These are phyloP conservation scores for Papilio dardanus DNA, from an alignment of 1,140 invertebrate genomes.

Conservation along the genomic window DNA sequence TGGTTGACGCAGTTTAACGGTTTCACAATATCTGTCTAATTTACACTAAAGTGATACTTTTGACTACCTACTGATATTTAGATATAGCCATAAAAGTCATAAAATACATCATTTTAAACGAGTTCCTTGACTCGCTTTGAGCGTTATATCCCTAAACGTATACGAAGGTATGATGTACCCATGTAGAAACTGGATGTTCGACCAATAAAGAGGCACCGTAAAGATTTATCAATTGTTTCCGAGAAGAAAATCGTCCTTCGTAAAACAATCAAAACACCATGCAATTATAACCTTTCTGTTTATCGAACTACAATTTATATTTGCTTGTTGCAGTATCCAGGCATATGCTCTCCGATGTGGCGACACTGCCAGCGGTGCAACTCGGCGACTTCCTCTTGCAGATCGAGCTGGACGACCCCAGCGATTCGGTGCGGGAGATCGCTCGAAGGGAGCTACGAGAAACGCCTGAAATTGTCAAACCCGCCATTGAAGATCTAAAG, in stretches of 20 bases:
- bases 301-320: neutral
- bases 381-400: slow-evolving; percentile 86
- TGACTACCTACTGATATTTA: neutral
- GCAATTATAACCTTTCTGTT: neutral
- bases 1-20: neutral
- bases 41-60: neutral
- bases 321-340: slow-evolving; percentile 82
- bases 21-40: neutral
- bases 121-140: neutral
- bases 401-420: slow-evolving; percentile 86
- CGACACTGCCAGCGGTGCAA: slow-evolving; percentile 85
- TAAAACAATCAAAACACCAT: neutral
- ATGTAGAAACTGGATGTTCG: no score
- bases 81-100: neutral
- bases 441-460: slow-evolving; percentile 89
- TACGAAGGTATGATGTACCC: no score
- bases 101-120: neutral
- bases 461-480: slow-evolving; percentile 85
- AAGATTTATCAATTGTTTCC: no score
- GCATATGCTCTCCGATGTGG: slow-evolving; percentile 87
- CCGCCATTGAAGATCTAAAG: slow-evolving; percentile 85
- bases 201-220: no score
- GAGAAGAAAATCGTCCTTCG: no score
- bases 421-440: slow-evolving; percentile 85
- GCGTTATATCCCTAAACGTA: no score